Evolutionary conservation across 2,797 vertebrate genomes (phyloP).

Genomic region (Setipinna tenuifilis): DNA sequence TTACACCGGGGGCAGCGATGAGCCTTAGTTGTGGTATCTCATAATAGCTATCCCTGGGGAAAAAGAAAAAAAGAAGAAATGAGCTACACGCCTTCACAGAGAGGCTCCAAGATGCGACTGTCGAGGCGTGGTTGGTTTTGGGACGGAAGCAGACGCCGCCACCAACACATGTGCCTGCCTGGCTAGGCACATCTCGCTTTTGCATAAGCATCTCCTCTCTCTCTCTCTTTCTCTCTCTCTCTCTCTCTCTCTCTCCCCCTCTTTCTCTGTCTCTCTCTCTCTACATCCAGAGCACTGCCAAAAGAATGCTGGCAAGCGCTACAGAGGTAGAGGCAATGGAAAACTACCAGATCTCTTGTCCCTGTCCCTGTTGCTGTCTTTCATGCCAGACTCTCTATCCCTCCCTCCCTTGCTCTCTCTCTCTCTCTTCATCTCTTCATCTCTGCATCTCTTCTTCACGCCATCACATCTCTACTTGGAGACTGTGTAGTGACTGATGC

Average conservation of each 20-base stretch:
- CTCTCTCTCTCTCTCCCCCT: too few relatives aligned
- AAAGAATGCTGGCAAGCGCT: constrained; percentile 4
- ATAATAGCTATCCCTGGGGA: background rate
- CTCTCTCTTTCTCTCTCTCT: too few relatives aligned
- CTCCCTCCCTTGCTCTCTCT: background rate
- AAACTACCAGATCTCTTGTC: constrained; percentile 6
- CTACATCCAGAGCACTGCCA: background rate
- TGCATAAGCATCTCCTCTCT: background rate
- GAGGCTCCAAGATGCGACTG: constrained; percentile 1
- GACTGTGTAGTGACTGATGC: background rate
- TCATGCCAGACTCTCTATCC: background rate
- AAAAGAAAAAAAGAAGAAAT: background rate
- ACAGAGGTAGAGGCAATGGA: background rate
- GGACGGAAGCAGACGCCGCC: background rate
- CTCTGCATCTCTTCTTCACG: background rate
- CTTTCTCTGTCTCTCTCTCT: too few relatives aligned
- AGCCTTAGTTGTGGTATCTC: background rate
- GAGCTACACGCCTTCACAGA: constrained; percentile 8
- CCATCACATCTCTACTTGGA: background rate
- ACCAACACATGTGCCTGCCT: background rate
- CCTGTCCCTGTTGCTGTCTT: background rate
- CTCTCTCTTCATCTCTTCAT: background rate
- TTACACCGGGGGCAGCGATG: background rate
- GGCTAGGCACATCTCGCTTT: background rate
- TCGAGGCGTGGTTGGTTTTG: background rate